Base-by-base conservation (phyloP, 2,888 invertebrate genomes). In the Mylabris sibirica region DNA sequence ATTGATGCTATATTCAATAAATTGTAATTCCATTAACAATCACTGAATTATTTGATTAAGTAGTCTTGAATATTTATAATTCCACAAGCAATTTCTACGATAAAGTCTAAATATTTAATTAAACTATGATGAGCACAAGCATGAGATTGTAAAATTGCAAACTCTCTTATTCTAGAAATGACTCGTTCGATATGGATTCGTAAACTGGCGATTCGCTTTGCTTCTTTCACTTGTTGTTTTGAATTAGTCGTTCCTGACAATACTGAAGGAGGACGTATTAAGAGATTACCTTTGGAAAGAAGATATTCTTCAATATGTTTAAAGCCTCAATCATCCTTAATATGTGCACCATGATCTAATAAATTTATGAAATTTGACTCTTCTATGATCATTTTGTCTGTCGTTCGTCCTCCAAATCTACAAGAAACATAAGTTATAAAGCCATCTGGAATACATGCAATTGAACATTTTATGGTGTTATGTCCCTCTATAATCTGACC, bases 171-270 rank as follows among this genome's bases (percentile, higher is more conserved):
- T 35, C 78, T 66, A 5, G 74, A 38, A 34, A 81, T 80, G 4
- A 78, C 77, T 64, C 80, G 65, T 74, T 80, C 80, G 59, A 81
- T 72, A 71, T 81, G 79, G 30, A 80, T 80, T 66, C 79, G 60
- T 24, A 80, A 70, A 60, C 75, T 73, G n/a, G 78, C 76, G 20
- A 79, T 77, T 65, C 68, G 62, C 65, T 76, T 78, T 22, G 75
- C 74, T 70, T 76, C 68, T n/a, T 66, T 63, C 11, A 74, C 77
- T 65, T 78, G 73, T 38, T 64, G 60, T 68, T 75, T 76, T 9
- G 67, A 63, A 12, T 65, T 53, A 66, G 75, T 73, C 60, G 35
- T 24, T 17, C 44, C 57, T 24, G 67, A 35, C 24, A 60, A 65
- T n/a, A 78, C 75, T 68, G 70, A 73, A 24, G 76, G 75, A 38